Conservation (phyloP, 2,888 invertebrate species). For the Tachina lurida region DNA sequence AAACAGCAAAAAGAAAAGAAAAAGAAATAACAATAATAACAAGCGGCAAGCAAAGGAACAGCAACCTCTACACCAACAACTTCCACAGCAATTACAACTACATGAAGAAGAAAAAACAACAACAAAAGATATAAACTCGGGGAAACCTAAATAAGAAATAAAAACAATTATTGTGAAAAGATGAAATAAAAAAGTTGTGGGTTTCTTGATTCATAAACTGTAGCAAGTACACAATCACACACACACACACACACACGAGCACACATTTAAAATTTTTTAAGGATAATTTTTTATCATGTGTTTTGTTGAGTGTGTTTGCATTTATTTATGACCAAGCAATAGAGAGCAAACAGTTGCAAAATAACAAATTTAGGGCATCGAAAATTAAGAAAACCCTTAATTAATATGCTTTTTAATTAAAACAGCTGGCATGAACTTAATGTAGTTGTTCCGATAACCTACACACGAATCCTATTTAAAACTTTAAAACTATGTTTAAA, state of each 20-base stretch:
- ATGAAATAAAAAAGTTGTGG: slow-evolving; percentile 34
- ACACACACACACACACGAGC: background rate
- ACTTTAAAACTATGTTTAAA: no score
- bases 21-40: background rate
- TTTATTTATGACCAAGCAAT: slow-evolving; percentile 25
- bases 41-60: slow-evolving; percentile 16
- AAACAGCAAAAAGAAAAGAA: slow-evolving; percentile 7
- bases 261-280: slow-evolving; percentile 9
- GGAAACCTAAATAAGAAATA: slow-evolving; percentile 52
- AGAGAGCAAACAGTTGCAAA: background rate
- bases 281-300: slow-evolving; percentile 50
- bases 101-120: slow-evolving; percentile 5
- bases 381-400: no score
- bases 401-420: no score
- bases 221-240: background rate
- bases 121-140: background rate
- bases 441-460: no score
- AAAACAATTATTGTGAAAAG: slow-evolving; percentile 45
- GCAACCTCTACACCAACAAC: background rate
- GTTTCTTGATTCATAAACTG: slow-evolving; percentile 20
- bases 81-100: slow-evolving; percentile 6
- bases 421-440: no score
- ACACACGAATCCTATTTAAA: no score
- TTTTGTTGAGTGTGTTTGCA: slow-evolving; percentile 18
- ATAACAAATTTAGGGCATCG: no score